Percentiles rank a stretch among this genome's conserved stretches.
These are phyloP conservation scores for Helicoverpa zea DNA, from an alignment of 1,140 invertebrate genomes.

Conservation along the genomic window DNA sequence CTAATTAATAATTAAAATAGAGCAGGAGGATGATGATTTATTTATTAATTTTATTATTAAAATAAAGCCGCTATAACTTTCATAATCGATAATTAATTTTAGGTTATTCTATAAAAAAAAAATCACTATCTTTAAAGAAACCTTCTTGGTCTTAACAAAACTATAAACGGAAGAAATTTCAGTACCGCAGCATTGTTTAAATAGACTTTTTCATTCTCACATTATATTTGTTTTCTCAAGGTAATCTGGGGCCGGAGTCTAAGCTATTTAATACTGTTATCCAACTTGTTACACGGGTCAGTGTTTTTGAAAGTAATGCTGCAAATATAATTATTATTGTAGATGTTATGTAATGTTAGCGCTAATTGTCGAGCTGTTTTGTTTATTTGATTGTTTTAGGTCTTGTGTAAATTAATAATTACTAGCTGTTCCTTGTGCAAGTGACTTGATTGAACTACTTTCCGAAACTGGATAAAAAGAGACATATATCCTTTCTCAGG, in stretches of 20 bases:
- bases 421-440: no score
- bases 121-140: background rate
- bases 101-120: no score
- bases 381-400: no score
- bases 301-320: slow-evolving; percentile 64
- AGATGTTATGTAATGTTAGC: background rate
- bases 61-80: background rate
- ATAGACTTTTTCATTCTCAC: slow-evolving; percentile 4
- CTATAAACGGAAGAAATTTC: slow-evolving; percentile 34
- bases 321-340: background rate
- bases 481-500: no score
- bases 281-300: slow-evolving; percentile 51
- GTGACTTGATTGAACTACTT: no score
- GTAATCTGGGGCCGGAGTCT: background rate
- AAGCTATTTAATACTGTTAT: slow-evolving; percentile 54
- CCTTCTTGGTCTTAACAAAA: background rate
- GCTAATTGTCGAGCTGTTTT: no score
- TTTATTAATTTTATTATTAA: no score
- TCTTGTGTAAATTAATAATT: no score
- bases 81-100: no score
- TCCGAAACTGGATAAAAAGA: no score
- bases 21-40: no score
- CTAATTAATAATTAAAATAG: no score
- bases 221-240: slow-evolving; percentile 44
- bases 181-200: slow-evolving; percentile 15